Evolutionary conservation across 1,140 invertebrate species (phyloP), one percentile per base, ranked within the genome.

Genomic region (Paramacrobiotus metropolitanus): DNA sequence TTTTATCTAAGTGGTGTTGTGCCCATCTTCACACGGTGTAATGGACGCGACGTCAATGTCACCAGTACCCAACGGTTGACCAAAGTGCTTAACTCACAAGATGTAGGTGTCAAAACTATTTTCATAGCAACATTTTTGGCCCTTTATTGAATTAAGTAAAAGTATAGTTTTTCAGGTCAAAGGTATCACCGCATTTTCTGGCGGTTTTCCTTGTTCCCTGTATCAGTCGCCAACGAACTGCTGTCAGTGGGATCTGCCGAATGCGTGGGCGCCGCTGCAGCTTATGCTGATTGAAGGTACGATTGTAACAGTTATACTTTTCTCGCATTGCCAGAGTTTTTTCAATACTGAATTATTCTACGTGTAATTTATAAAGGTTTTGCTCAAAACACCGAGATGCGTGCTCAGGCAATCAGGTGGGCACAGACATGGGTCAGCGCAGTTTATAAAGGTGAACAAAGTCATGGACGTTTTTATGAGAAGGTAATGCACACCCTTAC

Each of bases 241-340:
- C n/a, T 20, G 15, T 2, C 88, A 93, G 68, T 93, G 90, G 90
- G 90, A 94, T 73, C 89, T 83, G 64, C 89, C 90, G 0, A 93
- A 93, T 70, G 87, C 85, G 0, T 94, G 89, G 89, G 84, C 87
- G 2, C 88, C 89, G 0, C 73, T 90, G 3, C 86, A 92, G 68
- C 81, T 88, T 68, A 82, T 90, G 29, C 48, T 55, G 48, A 81
- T 92, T 28, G 79, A 82, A 67, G 82, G 85, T 55, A 20, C 15
- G 9, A n/a, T n/a, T 15, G 34, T 40, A n/a, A 15, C 9, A 15
- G 0, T 40, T 15, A 20, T 15, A 20, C 48, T 55, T 15, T 15
- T 15, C 4, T 24, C 9, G 4, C 48, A 18, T 55, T 55, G 48
- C 28, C 9, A 20, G 15, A 20, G 24, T 55, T 55, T 24, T 20